phyloP scores from a whole-genome alignment of 1,140 invertebrate genomes.

The Plectrocnemia conspersa region DNA sequence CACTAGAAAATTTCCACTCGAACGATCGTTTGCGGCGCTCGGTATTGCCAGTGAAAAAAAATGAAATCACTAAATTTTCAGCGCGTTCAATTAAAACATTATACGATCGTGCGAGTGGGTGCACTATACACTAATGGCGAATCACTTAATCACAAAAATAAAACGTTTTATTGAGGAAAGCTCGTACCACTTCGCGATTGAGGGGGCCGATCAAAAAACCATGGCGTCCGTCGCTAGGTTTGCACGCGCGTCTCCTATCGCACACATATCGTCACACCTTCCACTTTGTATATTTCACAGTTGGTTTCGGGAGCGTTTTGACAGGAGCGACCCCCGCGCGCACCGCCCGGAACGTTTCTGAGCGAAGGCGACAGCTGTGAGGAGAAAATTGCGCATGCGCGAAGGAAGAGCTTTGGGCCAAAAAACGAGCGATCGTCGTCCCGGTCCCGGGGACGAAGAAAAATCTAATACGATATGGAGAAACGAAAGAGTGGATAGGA shows the following conservation, averaged over 20 bases:
- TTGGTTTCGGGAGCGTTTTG: no score
- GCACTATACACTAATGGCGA: neutral
- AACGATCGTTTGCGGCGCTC: constrained; percentile 20
- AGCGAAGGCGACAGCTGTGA: neutral
- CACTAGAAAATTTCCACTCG: constrained; percentile 29
- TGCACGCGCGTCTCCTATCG: no score
- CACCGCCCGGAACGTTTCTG: constrained; percentile 2
- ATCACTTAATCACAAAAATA: no score
- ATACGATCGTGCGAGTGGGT: neutral
- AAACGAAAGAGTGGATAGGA: no score
- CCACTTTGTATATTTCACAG: no score
- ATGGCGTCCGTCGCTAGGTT: neutral
- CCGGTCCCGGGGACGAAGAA: neutral
- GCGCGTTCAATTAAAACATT: neutral
- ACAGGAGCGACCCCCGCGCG: neutral
- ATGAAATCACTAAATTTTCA: neutral
- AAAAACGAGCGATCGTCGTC: neutral
- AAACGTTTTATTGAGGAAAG: no score
- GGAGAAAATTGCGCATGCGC: neutral
- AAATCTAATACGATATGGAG: neutral
- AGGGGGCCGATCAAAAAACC: neutral
- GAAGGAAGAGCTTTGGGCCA: neutral
- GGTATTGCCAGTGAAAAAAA: constrained; percentile 7
- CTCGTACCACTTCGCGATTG: no score
- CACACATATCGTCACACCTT: no score